Evolutionary conservation across 2,113 vertebrate genomes (phyloP).

Genomic region (Hippocampus comes): DNA sequence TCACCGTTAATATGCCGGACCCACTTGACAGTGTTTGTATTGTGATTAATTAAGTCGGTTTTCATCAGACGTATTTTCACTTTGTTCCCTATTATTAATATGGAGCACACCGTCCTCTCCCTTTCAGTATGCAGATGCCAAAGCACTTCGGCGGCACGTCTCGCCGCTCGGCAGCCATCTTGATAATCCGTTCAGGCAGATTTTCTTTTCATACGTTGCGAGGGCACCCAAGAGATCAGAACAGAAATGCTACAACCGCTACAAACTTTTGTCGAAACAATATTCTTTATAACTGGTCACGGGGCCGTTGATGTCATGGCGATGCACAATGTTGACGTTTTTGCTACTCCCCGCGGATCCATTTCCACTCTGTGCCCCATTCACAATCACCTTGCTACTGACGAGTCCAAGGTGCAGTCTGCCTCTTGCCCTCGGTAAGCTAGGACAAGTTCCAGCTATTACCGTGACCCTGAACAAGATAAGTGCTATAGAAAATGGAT

Average conservation of each 20-base stretch:
- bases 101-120: not conserved
- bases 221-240: not conserved
- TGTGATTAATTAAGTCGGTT: conserved; percentile 11
- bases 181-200: conserved; percentile 1
- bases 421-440: not conserved
- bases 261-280: not conserved
- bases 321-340: not conserved
- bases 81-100: not conserved
- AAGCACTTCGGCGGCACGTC: not conserved
- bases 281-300: not conserved
- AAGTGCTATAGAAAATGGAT: not conserved
- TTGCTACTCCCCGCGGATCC: not conserved
- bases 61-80: not conserved
- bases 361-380: not conserved
- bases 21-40: conserved; percentile 6
- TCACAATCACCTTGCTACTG: not conserved
- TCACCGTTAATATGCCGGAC: not conserved
- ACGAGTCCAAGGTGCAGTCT: not conserved
- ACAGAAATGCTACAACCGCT: not conserved
- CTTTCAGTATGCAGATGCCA: not conserved
- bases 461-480: not conserved
- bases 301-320: not conserved
- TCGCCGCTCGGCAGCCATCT: not conserved
- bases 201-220: not conserved
- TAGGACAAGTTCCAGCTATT: not conserved